Percentiles rank a stretch among this genome's conserved stretches.
Evolutionary conservation across 2,113 vertebrate species (phyloP).

Genomic region (Ginglymostoma cirratum): DNA sequence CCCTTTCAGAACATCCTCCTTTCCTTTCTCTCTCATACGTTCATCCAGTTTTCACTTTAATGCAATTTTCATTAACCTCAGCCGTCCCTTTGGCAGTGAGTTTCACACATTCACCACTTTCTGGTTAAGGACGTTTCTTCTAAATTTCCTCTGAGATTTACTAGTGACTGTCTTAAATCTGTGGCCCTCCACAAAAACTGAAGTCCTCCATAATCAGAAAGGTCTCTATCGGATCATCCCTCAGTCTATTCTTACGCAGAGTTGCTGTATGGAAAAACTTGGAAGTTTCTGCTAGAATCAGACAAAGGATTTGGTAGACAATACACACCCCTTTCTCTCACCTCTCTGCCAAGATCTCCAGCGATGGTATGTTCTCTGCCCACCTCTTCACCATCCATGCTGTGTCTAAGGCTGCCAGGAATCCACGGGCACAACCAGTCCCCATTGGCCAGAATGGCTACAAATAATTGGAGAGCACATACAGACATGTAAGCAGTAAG

Average conservation of each 20-base stretch:
- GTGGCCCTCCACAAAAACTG: background rate
- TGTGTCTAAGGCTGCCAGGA: constrained; percentile 87
- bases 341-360: constrained; percentile 91
- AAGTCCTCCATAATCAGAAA: background rate
- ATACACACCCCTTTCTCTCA: constrained; percentile 43
- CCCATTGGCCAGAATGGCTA: constrained; percentile 99
- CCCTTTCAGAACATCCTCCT: background rate
- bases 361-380: constrained; percentile 69
- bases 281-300: background rate
- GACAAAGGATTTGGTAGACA: background rate
- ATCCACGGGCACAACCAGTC: constrained; percentile 90
- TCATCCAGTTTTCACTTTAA: background rate
- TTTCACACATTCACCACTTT: background rate
- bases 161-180: background rate
- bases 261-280: background rate
- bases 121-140: background rate
- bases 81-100: background rate
- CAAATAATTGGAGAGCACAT: background rate
- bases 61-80: background rate
- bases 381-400: constrained; percentile 94
- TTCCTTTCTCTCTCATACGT: background rate
- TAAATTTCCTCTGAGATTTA: background rate
- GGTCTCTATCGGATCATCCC: background rate
- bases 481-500: background rate
- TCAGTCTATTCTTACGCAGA: background rate